A percentile compares a stretch with the other conserved stretches of the same genome.
phyloP scores from a whole-genome alignment of 2,888 invertebrate species.

The Craniophora ligustri region DNA sequence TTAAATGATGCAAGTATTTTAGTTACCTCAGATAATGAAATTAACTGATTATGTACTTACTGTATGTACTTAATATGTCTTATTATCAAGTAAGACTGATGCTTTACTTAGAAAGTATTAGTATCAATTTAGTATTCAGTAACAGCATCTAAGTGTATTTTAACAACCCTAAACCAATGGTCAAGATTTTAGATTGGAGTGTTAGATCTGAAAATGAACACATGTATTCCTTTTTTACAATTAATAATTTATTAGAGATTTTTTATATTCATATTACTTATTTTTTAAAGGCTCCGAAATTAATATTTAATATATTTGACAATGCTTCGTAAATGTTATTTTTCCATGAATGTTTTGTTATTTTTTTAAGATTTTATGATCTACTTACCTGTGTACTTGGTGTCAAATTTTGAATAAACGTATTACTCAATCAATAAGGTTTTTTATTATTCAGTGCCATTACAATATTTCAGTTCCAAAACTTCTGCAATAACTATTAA shows the following conservation, averaged over 20 bases:
- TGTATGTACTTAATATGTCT: neutral
- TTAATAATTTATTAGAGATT: too few relatives aligned
- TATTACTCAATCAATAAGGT: neutral
- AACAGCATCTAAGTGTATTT: too few relatives aligned
- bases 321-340: too few relatives aligned
- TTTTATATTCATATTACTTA: too few relatives aligned
- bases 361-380: neutral
- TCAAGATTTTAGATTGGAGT: neutral
- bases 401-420: conserved; percentile 26
- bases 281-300: too few relatives aligned
- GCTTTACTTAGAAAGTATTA: neutral
- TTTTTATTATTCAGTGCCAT: too few relatives aligned
- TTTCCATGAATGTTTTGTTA: neutral
- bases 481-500: too few relatives aligned
- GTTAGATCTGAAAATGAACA: neutral
- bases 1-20: neutral
- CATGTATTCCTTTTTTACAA: neutral
- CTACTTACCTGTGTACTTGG: neutral
- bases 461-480: too few relatives aligned
- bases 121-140: too few relatives aligned
- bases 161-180: neutral
- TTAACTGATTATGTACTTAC: neutral
- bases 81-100: neutral
- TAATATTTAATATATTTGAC: too few relatives aligned
- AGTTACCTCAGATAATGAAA: conserved; percentile 4